A percentile compares a stretch with the other conserved stretches of the same genome.
Evolutionary conservation across 2,113 vertebrate species (phyloP).

Genomic region (Cettia cetti): DNA sequence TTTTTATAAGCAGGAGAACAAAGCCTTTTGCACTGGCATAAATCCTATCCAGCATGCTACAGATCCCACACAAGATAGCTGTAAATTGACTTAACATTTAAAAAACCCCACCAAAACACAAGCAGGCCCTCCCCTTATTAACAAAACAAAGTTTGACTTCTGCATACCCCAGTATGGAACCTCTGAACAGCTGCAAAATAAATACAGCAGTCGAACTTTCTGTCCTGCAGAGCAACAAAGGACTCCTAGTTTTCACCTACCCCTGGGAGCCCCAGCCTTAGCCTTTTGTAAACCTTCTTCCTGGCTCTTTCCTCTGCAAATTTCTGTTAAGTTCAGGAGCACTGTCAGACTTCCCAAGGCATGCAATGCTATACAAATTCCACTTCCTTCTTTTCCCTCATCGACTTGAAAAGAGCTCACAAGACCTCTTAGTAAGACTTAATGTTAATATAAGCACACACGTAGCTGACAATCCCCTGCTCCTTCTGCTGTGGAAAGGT

Average conservation of each 20-base stretch:
- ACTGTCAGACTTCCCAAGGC: not conserved
- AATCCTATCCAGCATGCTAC: not conserved
- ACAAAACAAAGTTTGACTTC: not conserved
- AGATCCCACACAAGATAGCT: not conserved
- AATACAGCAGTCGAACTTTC: not conserved
- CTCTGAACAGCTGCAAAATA: not conserved
- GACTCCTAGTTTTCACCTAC: not conserved
- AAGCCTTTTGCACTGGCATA: not conserved
- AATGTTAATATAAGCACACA: not conserved
- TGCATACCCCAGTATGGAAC: not conserved
- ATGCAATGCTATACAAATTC: not conserved
- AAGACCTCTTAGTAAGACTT: not conserved
- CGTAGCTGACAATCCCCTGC: not conserved
- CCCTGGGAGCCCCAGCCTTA: not conserved
- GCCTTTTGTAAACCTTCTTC: not conserved
- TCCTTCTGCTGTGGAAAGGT: slow-evolving; percentile 9
- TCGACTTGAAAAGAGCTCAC: not conserved
- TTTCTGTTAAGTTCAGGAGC: not conserved
- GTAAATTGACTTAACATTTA: not conserved
- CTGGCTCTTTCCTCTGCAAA: not conserved
- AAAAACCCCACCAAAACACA: not conserved
- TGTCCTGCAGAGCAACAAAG: not conserved
- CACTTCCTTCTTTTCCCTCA: not conserved
- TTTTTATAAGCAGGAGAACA: not conserved
- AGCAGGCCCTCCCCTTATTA: not conserved